Evolutionary conservation across 2,113 vertebrate species (phyloP), one percentile per base, ranked within the genome.

Genomic region (Anser cygnoides): DNA sequence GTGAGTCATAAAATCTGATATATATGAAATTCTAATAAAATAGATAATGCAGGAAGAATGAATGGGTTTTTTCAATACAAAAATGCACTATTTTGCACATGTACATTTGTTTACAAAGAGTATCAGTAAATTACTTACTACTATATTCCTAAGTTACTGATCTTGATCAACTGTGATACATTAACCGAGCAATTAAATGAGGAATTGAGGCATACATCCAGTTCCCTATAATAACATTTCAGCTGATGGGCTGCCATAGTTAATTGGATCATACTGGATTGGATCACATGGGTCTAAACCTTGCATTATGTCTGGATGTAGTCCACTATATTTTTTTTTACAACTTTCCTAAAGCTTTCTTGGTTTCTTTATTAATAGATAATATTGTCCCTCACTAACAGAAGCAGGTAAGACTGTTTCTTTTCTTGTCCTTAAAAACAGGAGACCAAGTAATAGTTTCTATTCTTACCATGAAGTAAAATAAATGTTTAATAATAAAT

Each of bases 201-300:
- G 57, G 57, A 63, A 22, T 6, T 57, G 46, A 94, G 62, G 83
- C 68, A 88, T 35, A 28, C 63, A 70, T 58, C 16, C 72, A 92
- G 89, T 55, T 22, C 57, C 46, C 41, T 81, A 25, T 20, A 84
- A 75, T 74, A 74, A 94, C 72, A n/a, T n/a, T 77, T 92, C 18
- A 95, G 73, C 57, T 86, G 91, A 80, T 72, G 86, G 80, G n/a
- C 72, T 90, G 86, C 65, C 92, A 75, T 55, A 84, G 68, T 55
- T 81, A 81, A 71, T 78, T 86, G 86, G 72, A 93, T 94, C 71
- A 68, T 59, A 65, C 1, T 74, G 65, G 82, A 68, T 11, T 79
- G 74, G 43, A 50, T 85, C 49, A 68, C 50, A 15, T 50, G 57
- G 81, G 55, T 50, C 57, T 89, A 77, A 87, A 31, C 28, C 31